Base-by-base conservation (phyloP, 2,797 vertebrate species). In the Muscicapa comitata region DNA sequence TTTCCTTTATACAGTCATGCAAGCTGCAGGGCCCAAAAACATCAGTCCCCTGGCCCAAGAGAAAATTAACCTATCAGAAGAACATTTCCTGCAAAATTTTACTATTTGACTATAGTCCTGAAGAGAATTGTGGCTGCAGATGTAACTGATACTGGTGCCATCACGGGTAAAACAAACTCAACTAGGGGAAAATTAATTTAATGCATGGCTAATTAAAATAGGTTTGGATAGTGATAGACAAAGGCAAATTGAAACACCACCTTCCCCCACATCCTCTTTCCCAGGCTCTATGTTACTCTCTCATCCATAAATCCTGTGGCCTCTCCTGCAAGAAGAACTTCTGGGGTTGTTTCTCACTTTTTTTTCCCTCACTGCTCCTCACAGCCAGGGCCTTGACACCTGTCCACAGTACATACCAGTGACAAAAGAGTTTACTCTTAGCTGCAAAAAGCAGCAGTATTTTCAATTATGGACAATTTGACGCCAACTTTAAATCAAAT, bases 261-360 rank as follows among this genome's bases (percentile, higher is more conserved):
- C 13, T 74, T 61, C 6, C 31, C 33, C 13, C 16, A 42, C 11
- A 48, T 14, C n/a, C 8, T 68, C 47, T 28, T 67, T 48, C 17
- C 12, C 45, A 88, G 45, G 17, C 23, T 68, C 62, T n/a, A 0
- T 19, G 3, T 54, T 61, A 37, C 23, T 40, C 19, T 10, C 13
- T 43, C 12, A 13, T 8, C 26, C 47, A 28, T 17, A 70, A 51
- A 50, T 45, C 10, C 11, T 25, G 29, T 11, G 37, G 15, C 2
- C 3, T 10, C 42, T 74, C 43, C 35, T 25, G 15, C 58, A 45
- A 29, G 23, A 62, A 37, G 28, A 12, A 6, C 5, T 73, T 4
- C 0, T 0, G 1, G 23, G 10, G 37, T n/a, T 57, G 7, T 61
- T 87, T 33, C 26, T 84, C 26, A 23, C 4, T 0, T 16, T 0